Conservation (phyloP, 2,797 vertebrate genomes). For the Gadopsis marmoratus region DNA sequence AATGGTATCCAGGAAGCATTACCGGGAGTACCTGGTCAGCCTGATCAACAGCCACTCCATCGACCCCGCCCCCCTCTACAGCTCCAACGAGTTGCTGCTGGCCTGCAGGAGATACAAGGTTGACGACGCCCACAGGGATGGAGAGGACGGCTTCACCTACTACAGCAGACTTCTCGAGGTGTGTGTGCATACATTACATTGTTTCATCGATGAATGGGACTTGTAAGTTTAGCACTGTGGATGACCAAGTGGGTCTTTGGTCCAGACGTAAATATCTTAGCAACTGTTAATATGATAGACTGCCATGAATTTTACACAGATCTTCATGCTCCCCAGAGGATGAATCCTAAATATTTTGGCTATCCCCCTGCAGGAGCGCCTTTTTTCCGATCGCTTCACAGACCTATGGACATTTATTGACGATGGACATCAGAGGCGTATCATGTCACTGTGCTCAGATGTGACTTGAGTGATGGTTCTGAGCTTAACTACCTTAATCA, state of each 20-base stretch:
- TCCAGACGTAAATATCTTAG: not conserved
- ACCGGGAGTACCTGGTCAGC: constrained; percentile 93
- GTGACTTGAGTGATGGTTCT: no score
- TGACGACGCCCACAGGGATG: constrained; percentile 71
- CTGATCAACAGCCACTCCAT: constrained; percentile 91
- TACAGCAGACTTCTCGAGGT: constrained; percentile 81
- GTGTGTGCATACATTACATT: not conserved
- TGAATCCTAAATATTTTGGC: not conserved
- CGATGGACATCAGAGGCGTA: no score
- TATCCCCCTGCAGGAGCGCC: not conserved
- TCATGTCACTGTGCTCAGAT: no score
- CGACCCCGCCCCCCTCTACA: constrained; percentile 88
- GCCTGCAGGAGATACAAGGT: constrained; percentile 88
- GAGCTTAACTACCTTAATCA: no score
- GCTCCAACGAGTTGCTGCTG: constrained; percentile 83
- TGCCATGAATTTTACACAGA: no score
- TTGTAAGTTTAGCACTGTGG: not conserved
- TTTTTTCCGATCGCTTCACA: no score
- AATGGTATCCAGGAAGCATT: constrained; percentile 86
- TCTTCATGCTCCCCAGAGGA: not conserved
- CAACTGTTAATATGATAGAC: not conserved
- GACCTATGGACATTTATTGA: no score
- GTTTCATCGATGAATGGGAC: not conserved
- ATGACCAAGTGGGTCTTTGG: not conserved
- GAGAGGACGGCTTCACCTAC: constrained; percentile 83